Base-by-base conservation (phyloP, 2,888 invertebrate genomes). In the Parapristionchus giblindavisi region DNA sequence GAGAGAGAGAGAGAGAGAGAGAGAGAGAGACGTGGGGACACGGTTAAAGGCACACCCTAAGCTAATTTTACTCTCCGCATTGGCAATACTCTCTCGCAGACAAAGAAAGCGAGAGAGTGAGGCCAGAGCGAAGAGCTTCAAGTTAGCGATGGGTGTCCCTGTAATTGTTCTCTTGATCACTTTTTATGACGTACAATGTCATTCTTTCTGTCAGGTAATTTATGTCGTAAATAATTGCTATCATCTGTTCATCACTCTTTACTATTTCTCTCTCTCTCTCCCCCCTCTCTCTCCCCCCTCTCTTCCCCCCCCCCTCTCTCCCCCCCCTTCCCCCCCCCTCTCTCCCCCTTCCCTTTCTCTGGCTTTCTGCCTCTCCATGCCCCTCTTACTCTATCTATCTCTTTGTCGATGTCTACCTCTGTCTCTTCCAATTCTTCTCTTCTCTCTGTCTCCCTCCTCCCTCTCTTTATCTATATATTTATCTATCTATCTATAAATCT, bases 1-100 rank as follows among this genome's bases (percentile, higher is more conserved):
- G 61, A 38, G 38, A 61, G 61, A 38, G n/a, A 27, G 38, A 27
- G 14, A 14, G 27, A 24, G n/a, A 27, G 11, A 61, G 61, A 61
- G 61, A 36, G 34, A 11, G 3, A 6, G 1, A 14, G 38, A 38
- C 38, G 56, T 32, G n/a, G 24, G n/a, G n/a, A n/a, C n/a, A n/a
- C n/a, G n/a, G n/a, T n/a, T n/a, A n/a, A n/a, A n/a, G n/a, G n/a
- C n/a, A n/a, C n/a, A n/a, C n/a, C n/a, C n/a, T n/a, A n/a, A 61
- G 61, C 63, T 65, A 65, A 43, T 27, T 65, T 43, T 65, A 65
- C n/a, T n/a, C n/a, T n/a, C n/a, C n/a, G 63, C 63, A 65, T 43
- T 65, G 8, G 43, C 43, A 32, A 65, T 43, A 43, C 63, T 40
- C 43, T 17, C 43, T 40, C 63, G 40, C 63, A 65, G 48, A 65